These are phyloP conservation scores for Lepus townsendii DNA, from an alignment of 2,797 vertebrate genomes.

Conservation along the genomic window DNA sequence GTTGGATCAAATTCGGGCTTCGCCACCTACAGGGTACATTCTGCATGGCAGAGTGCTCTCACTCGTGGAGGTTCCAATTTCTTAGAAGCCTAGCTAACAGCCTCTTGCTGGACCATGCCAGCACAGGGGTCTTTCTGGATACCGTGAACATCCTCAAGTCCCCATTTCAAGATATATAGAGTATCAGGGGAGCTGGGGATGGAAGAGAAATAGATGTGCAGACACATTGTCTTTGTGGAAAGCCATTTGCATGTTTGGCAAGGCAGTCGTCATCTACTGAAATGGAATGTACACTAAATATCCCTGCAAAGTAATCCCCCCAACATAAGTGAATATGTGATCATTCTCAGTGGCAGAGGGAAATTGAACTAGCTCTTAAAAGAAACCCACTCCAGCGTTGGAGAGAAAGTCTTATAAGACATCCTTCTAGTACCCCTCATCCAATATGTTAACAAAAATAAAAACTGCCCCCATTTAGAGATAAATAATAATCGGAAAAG, in stretches of 20 bases:
- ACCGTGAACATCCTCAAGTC: background rate
- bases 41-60: no score
- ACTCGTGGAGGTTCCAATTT: background rate
- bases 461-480: background rate
- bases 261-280: background rate
- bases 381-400: background rate
- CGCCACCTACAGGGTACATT: background rate
- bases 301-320: background rate
- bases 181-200: no score
- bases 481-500: constrained; percentile 24
- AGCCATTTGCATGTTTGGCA: background rate
- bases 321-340: fast-evolving
- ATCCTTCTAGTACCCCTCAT: background rate
- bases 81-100: background rate
- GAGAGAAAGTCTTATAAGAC: background rate
- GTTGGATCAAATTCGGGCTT: background rate
- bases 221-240: background rate
- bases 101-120: background rate
- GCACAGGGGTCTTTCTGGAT: background rate
- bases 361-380: background rate
- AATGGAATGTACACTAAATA: background rate
- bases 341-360: background rate
- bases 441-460: constrained; percentile 14
- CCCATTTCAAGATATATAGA: background rate
- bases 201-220: background rate